Conservation (phyloP, 2,113 vertebrate species). For the Paramisgurnus dabryanus region DNA sequence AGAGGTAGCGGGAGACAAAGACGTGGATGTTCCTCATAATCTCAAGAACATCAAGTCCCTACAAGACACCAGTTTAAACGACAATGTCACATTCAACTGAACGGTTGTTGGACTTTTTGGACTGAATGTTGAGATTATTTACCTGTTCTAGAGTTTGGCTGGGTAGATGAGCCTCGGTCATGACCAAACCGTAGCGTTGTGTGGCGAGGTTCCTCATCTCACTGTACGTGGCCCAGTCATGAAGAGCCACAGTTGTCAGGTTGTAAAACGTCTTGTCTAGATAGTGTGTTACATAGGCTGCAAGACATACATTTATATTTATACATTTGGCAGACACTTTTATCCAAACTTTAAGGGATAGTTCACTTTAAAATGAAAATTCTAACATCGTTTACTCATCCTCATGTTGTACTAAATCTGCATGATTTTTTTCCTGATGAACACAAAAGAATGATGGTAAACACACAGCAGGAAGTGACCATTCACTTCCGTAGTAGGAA, state of each 20-base stretch:
- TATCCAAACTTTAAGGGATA: too few species aligned
- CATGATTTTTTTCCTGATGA: too few species aligned
- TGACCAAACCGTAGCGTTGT: constrained; percentile 91
- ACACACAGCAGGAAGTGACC: too few species aligned
- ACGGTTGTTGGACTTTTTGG: background rate
- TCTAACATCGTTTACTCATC: too few species aligned
- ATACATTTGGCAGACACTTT: background rate
- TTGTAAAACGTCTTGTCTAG: constrained; percentile 99
- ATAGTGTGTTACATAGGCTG: constrained; percentile 97
- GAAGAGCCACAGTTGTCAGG: constrained; percentile 94
- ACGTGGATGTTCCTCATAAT: constrained; percentile 99
- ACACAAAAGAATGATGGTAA: too few species aligned
- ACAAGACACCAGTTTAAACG: constrained; percentile 32
- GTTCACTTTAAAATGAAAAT: too few species aligned
- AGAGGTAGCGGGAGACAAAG: constrained; percentile 97
- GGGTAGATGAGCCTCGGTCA: constrained; percentile 97
- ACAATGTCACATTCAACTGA: background rate
- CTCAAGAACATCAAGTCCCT: constrained; percentile 97
- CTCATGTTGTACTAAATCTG: too few species aligned
- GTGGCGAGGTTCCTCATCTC: constrained; percentile 98
- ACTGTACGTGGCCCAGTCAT: constrained; percentile 99
- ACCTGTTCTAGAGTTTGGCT: constrained; percentile 99
- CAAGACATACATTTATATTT: background rate
- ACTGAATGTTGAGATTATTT: background rate
- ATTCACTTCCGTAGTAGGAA: too few species aligned